These are phyloP conservation scores for Hyposoter dolosus DNA, from an alignment of 2,888 invertebrate species.

Conservation along the genomic window DNA sequence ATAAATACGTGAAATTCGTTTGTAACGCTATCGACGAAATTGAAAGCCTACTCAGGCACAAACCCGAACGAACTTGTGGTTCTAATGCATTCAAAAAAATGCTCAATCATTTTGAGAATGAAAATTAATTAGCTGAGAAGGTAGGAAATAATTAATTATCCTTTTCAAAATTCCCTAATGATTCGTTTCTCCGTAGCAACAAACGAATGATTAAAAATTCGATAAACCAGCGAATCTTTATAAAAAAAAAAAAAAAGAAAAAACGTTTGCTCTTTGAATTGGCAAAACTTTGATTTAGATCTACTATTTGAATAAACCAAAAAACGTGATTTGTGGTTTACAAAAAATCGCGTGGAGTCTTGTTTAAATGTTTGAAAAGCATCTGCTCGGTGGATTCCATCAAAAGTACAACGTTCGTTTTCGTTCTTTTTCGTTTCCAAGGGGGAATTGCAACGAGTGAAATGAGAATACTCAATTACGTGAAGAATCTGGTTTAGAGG, in stretches of 20 bases:
- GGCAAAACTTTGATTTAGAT: not conserved
- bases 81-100: constrained; percentile 9
- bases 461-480: constrained; percentile 36
- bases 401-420: not conserved
- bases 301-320: not conserved
- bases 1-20: constrained; percentile 53
- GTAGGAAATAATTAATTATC: not conserved
- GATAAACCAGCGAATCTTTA: not conserved
- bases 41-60: constrained; percentile 3
- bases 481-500: constrained; percentile 19
- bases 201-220: not conserved
- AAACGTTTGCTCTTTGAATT: not conserved
- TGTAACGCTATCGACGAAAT: constrained; percentile 33
- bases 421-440: not conserved
- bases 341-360: not conserved
- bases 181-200: not conserved
- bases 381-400: not conserved
- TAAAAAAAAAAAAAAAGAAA: not conserved
- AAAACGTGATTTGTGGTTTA: not conserved
- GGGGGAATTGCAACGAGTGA: not conserved
- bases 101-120: no score
- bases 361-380: not conserved
- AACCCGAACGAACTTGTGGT: not conserved
- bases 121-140: no score
- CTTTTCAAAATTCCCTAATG: not conserved